Evolutionary conservation across 2,888 invertebrate species (phyloP).

Genomic region (Tipula confusa): DNA sequence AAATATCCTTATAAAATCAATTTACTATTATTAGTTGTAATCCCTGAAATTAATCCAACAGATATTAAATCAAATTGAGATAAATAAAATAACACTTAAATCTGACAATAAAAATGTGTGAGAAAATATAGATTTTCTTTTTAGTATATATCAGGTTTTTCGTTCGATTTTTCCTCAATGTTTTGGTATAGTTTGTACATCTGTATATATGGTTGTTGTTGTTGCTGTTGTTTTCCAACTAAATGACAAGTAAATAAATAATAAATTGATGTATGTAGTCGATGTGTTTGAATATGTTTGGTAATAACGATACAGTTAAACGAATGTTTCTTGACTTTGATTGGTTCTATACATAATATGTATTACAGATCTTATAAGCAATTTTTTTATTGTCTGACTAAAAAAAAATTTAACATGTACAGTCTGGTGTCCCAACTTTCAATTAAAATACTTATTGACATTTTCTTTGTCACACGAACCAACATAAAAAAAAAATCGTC

Average conservation of each 20-base stretch:
- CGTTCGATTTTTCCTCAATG: not conserved
- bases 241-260: slow-evolving; percentile 6
- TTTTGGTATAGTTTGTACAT: not conserved
- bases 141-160: not conserved
- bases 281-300: not conserved
- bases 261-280: not conserved
- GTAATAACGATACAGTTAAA: not conserved
- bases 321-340: not conserved
- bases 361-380: too few species aligned
- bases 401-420: not conserved
- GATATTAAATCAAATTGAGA: not conserved
- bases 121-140: slow-evolving; percentile 20
- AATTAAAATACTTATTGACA: not conserved
- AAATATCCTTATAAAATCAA: not conserved
- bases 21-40: not conserved
- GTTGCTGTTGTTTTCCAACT: not conserved
- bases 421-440: not conserved
- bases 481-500: not conserved
- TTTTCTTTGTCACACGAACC: not conserved
- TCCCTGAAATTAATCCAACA: not conserved
- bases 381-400: not conserved
- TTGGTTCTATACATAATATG: not conserved
- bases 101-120: slow-evolving; percentile 12
- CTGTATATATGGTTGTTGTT: not conserved
- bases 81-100: slow-evolving; percentile 25